Conservation (phyloP, 1,140 invertebrate species). For the Aradophagus sp. region DNA sequence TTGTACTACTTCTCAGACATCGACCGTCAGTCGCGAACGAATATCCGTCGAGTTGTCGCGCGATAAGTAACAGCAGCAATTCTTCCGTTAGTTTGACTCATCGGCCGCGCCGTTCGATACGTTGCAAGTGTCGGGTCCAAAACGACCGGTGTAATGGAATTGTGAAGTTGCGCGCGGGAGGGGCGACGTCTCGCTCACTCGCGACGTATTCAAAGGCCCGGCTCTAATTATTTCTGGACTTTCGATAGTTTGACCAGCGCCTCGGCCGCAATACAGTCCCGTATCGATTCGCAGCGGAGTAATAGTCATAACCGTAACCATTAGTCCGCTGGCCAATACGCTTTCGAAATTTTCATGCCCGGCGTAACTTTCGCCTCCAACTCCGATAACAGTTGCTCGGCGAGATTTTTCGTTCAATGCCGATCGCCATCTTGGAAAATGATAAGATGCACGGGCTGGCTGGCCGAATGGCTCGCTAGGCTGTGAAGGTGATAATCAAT, state of each 20-base stretch:
- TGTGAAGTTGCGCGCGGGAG: conserved; percentile 26
- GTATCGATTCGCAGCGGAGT: conserved; percentile 35
- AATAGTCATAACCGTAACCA: conserved; percentile 49
- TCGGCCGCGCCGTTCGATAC: conserved; percentile 10
- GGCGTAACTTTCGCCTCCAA: no score
- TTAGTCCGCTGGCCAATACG: conserved; percentile 34
- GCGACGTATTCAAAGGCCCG: conserved; percentile 24
- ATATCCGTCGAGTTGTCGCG: no score
- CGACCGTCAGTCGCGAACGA: conserved; percentile 14
- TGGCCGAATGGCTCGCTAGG: no score
- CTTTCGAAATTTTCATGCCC: conserved; percentile 22
- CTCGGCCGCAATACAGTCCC: conserved; percentile 21
- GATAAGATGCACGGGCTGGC: no score
- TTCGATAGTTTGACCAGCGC: conserved; percentile 36
- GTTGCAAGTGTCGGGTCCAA: conserved; percentile 17
- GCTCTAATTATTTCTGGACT: conserved; percentile 50
- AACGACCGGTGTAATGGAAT: conserved; percentile 31
- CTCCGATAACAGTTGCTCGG: no score
- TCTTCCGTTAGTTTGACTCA: conserved; percentile 3
- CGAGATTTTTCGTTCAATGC: no score
- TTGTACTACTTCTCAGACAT: conserved; percentile 53
- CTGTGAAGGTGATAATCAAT: no score
- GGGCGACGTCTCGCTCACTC: conserved; percentile 7
- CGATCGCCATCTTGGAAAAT: no score
- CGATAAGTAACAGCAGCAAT: conserved; percentile 15